phyloP scores from a whole-genome alignment of 2,888 invertebrate species.

The Caenorhabditis sp. region DNA sequence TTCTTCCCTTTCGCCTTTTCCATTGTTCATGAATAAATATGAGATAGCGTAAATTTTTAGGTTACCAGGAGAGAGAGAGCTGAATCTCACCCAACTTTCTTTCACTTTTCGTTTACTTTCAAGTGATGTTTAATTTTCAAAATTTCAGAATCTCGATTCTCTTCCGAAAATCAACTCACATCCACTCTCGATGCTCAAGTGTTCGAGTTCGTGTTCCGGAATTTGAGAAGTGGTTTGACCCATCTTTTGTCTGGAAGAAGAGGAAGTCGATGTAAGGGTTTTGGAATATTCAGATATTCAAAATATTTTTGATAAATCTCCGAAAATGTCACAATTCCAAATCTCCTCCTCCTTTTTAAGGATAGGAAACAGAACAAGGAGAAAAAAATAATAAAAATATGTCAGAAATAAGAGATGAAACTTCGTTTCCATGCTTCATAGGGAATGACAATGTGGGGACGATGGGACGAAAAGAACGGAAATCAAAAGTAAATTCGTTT shows the following conservation, averaged over 20 bases:
- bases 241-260: constrained; percentile 54
- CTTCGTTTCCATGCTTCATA: constrained; percentile 23
- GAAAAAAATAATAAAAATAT: constrained; percentile 42
- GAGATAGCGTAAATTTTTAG: constrained; percentile 40
- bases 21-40: constrained; percentile 55
- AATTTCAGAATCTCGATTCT: constrained; percentile 1
- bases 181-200: constrained; percentile 78
- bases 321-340: constrained; percentile 21
- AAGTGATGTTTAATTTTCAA: neutral
- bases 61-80: constrained; percentile 10
- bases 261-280: constrained; percentile 5
- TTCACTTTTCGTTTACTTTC: constrained; percentile 2
- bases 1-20: constrained; percentile 20
- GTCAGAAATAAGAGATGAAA: constrained; percentile 36
- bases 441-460: constrained; percentile 22
- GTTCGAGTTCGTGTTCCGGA: constrained; percentile 76
- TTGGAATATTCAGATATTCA: constrained; percentile 1
- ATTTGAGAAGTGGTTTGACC: constrained; percentile 73
- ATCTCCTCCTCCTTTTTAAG: neutral
- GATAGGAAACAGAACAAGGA: constrained; percentile 10
- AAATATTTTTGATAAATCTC: constrained; percentile 20
- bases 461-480: constrained; percentile 44
- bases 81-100: constrained; percentile 29
- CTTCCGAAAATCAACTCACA: constrained; percentile 64
- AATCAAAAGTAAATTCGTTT: constrained; percentile 41